Base-by-base conservation (phyloP, 2,797 vertebrate species). In the Fratercula arctica region DNA sequence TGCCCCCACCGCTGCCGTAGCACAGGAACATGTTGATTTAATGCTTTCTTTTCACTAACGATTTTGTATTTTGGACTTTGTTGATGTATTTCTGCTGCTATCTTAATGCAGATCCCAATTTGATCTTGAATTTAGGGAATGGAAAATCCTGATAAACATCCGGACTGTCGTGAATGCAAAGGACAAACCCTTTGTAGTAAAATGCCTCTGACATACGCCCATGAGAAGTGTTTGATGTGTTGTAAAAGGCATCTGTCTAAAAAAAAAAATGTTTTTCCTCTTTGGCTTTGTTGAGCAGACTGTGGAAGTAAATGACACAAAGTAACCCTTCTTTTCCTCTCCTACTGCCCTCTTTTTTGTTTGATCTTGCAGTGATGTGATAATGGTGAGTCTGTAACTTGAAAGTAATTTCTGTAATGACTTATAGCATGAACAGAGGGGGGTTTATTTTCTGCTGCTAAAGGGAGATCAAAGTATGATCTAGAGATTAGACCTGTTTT, bases 91-190 rank as follows among this genome's bases (percentile, higher is more conserved):
- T 89, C 29, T 84, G 41, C 39, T 93, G 37, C 81, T 94, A 51
- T 84, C 56, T 43, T 57, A 93, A 80, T 64, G 39, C n/a, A 79
- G 51, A 87, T 76, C n/a, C 53, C 53, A 95, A 20, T 89, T 56
- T 72, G 43, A 89, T 87, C 66, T 85, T 89, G 57, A 95, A 89
- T 88, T 86, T 73, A 79, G 45, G 68, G 81, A 94, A 96, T 72
- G 20, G 67, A 94, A 95, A 95, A 94, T 92, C 67, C 90, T 94
- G 86, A 92, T 95, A 95, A 97, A 95, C 67, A 87, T 95, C 76
- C n/a, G 2, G 79, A 64, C 83, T 94, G 61, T 82, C 26, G 9
- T 68, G 90, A 94, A 93, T 68, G 81, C 76, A 92, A 84, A 95
- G 77, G 85, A 86, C 87, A 92, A 94, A 95, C 73, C 45, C 76